Evolutionary conservation across 2,888 invertebrate species (phyloP).

Genomic region (Nycteola revayana): DNA sequence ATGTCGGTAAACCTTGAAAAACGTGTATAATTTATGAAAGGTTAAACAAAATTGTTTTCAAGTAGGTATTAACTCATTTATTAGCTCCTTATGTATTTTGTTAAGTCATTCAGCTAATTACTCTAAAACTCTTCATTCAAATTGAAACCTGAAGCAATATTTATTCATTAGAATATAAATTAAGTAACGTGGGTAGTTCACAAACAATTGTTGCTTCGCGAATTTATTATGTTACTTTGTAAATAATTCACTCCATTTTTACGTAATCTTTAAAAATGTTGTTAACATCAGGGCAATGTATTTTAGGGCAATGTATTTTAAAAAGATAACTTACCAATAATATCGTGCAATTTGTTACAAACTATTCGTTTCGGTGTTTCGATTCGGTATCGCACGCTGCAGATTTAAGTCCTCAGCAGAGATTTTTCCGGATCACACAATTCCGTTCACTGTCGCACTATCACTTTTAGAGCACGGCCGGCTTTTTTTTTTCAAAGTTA

Average conservation of each 20-base stretch:
- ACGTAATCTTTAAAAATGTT: conserved; percentile 20
- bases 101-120: too few relatives aligned
- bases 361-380: conserved; percentile 46
- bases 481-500: conserved; percentile 52
- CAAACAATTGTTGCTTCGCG: conserved; percentile 11
- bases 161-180: conserved; percentile 15
- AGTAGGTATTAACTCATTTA: too few relatives aligned
- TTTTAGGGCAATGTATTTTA: too few relatives aligned
- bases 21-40: too few relatives aligned
- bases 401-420: conserved; percentile 48
- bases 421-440: conserved; percentile 55
- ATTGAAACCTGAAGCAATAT: neutral
- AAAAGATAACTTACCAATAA: conserved; percentile 49
- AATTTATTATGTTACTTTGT: conserved; percentile 11
- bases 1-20: too few relatives aligned
- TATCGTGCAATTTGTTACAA: conserved; percentile 57
- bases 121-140: too few relatives aligned
- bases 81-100: too few relatives aligned
- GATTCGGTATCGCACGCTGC: conserved; percentile 47
- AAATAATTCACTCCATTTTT: conserved; percentile 7
- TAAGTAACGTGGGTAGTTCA: conserved; percentile 15
- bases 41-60: neutral
- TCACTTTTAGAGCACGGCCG: conserved; percentile 67
- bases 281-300: conserved; percentile 19
- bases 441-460: conserved; percentile 70